These are phyloP conservation scores for Glareola pratincola DNA, from an alignment of 2,113 vertebrate genomes.

Conservation along the genomic window DNA sequence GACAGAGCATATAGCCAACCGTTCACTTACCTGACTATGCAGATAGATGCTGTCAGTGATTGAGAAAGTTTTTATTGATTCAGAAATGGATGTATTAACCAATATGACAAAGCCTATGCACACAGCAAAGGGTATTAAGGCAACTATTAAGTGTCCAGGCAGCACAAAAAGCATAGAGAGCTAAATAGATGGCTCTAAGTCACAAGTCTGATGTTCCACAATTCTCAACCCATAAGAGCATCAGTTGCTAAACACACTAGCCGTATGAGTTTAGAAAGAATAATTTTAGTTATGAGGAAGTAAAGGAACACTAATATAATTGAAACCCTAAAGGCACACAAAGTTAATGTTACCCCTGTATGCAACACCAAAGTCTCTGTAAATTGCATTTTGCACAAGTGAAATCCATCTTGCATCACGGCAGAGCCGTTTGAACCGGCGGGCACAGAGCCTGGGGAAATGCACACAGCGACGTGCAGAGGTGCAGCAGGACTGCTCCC, in stretches of 20 bases:
- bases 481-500: background rate
- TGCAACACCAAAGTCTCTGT: background rate
- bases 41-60: background rate
- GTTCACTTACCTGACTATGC: background rate
- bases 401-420: background rate
- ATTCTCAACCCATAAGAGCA: background rate
- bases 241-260: background rate
- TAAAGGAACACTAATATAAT: background rate
- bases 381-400: background rate
- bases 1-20: background rate
- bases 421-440: background rate
- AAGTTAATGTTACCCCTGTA: background rate
- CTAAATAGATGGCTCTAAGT: background rate
- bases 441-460: background rate
- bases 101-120: background rate
- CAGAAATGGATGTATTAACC: background rate
- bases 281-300: background rate
- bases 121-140: background rate
- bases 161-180: background rate
- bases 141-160: background rate
- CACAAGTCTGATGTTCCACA: background rate
- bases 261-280: background rate
- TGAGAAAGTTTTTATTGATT: background rate
- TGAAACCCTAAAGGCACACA: background rate
- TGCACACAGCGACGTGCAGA: rapidly evolving